Percentiles rank a stretch among this genome's conserved stretches.
phyloP scores from a whole-genome alignment of 1,140 invertebrate species.

The Drosophila lacteicornis region DNA sequence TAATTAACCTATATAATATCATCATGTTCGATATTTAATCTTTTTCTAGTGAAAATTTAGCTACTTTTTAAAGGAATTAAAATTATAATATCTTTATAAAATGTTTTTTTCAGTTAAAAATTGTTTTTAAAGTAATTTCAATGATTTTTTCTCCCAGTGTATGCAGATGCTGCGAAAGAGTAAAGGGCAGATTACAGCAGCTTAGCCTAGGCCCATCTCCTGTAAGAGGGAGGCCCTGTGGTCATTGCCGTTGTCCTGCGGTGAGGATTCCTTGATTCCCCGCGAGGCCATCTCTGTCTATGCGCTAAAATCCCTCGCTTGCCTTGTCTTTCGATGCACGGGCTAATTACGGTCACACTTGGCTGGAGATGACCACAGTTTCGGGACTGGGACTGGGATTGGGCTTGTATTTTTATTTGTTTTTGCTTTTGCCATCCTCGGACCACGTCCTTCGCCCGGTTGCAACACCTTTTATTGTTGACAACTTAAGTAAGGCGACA shows the following conservation, averaged over 20 bases:
- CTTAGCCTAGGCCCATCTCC: slow-evolving; percentile 22
- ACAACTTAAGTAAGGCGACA: slow-evolving; percentile 52
- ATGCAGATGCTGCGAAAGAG: slow-evolving; percentile 6
- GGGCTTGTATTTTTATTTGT: background rate
- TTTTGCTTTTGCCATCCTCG: background rate
- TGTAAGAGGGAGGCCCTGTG: slow-evolving; percentile 27
- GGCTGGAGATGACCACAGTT: slow-evolving; percentile 47
- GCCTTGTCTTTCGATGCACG: background rate
- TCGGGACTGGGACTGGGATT: slow-evolving; percentile 13
- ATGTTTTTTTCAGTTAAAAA: no score
- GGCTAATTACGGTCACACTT: slow-evolving; percentile 56
- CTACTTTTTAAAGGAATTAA: no score
- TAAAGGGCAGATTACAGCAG: slow-evolving; percentile 17
- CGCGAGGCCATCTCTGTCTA: background rate
- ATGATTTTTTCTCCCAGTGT: slow-evolving; percentile 3
- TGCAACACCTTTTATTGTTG: slow-evolving; percentile 50
- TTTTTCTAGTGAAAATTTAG: no score
- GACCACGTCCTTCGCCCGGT: slow-evolving; percentile 7
- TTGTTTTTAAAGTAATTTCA: no score
- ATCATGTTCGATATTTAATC: no score
- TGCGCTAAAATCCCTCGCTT: background rate
- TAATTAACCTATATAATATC: no score
- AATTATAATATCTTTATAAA: no score
- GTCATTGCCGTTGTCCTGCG: slow-evolving; percentile 24
- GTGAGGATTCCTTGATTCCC: slow-evolving; percentile 16